Base-by-base conservation (phyloP, 2,113 vertebrate genomes). In the Pholis gunnellus region DNA sequence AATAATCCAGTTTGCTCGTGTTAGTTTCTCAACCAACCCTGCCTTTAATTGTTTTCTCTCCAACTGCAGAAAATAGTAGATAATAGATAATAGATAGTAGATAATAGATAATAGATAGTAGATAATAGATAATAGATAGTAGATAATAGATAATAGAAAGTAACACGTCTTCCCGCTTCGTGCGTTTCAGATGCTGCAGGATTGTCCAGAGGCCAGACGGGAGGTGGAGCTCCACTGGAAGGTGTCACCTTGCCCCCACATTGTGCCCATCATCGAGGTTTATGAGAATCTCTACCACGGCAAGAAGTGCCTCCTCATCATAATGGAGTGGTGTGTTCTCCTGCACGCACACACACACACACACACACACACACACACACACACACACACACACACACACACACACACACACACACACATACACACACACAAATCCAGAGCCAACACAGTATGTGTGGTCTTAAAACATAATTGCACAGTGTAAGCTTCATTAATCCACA, bases 211-310 rank as follows among this genome's bases (percentile, higher is more conserved):
- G 90, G 96, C 96, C 0, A 96, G 97, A 40, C 91, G 96, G 31
- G 97, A 98, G 64, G 96, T 98, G 72, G 96, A 98, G 77, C 93
- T 99, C 73, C 97, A 98, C 90, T 97, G 96, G 96, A 89, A 96
- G 22, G 97, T 97, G 0, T 98, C 97, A 1, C 95, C 96, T 72
- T 98, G 97, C 4, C 76, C 95, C 0, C 96, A 98, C 90, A 97
- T 97, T 1, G 97, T 98, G 20, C 94, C 95, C 46, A 98, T 98
- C 67, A 94, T 97, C 78, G 97, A 98, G 0, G 96, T 98, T 81
- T 98, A 97, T 0, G 97, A 98, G 90, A 98, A 99, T 81, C 95
- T 98, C 18, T 97, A 98, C 46, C 96, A 97, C 63, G 94, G 95
- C 8, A 95, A 94, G 84, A 97, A 97, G 83, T 97, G 96, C 87